Percentiles rank a stretch among this genome's conserved stretches.
Conservation (phyloP, 1,140 invertebrate species). For the Drosophila santomea region DNA sequence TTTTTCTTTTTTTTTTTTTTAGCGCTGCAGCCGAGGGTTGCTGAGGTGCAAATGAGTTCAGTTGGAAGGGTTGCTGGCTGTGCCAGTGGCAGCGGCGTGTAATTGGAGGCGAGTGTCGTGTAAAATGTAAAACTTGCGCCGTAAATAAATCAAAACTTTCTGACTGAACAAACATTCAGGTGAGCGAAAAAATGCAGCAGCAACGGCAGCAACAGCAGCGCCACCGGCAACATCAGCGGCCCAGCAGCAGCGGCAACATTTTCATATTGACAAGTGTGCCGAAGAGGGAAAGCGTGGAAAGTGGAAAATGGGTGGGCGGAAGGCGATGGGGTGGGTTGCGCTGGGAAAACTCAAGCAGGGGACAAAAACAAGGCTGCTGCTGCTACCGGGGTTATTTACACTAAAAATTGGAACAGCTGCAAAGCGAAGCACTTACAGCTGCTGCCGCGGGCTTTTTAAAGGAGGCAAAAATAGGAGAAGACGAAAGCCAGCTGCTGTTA, state of each 20-base stretch:
- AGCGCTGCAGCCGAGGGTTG: constrained; percentile 35
- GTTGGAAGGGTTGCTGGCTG: constrained; percentile 58
- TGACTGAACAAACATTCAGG: constrained; percentile 84
- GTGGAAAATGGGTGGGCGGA: constrained; percentile 8
- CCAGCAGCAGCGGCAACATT: constrained; percentile 42
- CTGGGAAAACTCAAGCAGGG: constrained; percentile 46
- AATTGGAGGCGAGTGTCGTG: constrained; percentile 83
- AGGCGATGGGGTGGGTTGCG: background rate
- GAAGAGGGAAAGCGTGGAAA: constrained; percentile 19
- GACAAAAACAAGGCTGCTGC: constrained; percentile 54
- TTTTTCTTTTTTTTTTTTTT: constrained; percentile 17
- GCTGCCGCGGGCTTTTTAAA: constrained; percentile 44
- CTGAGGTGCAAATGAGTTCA: constrained; percentile 78
- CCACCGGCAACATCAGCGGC: constrained; percentile 36
- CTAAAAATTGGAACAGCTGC: constrained; percentile 80
- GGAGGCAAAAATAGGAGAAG: background rate
- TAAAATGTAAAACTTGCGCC: constrained; percentile 83
- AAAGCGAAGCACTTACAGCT: constrained; percentile 56
- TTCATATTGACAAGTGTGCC: constrained; percentile 77
- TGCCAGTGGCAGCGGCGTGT: constrained; percentile 61
- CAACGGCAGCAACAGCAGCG: constrained; percentile 30
- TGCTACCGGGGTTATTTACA: constrained; percentile 67
- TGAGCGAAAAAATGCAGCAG: constrained; percentile 80
- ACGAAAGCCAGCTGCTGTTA: constrained; percentile 13
- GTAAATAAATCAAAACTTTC: constrained; percentile 84